Base-by-base conservation (phyloP, 35 echinoderm and acorn worm species). In the Ophioderma brevispina region DNA sequence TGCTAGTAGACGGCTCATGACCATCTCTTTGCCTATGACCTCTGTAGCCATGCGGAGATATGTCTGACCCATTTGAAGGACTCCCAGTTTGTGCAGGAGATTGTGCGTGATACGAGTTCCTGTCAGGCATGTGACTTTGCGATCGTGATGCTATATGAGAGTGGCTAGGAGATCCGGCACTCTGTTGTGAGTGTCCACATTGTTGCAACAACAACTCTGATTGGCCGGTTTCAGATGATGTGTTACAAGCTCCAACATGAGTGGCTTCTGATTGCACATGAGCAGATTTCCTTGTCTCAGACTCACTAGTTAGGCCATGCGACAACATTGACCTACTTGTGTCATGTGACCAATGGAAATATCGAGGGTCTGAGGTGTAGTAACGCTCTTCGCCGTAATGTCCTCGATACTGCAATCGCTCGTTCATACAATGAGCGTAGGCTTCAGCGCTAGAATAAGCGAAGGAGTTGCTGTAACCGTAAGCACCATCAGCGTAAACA, bases 361-460 rank as follows among this genome's bases (percentile, higher is more conserved):
- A 91, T 15, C 90, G 59, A 6, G 59, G 59, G n/a, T 70, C 59
- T 18, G 91, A 82, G 15, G 83, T 59, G 87, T 96, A 96, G 31
- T 93, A 92, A 55, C 92, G 84, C 5, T 98, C 96, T 87, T 92
- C 94, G 31, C 92, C 86, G 41, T 98, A 98, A 94, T 98, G 92
- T 82, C 96, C 94, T 50, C 92, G 89, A 41, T 98, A 94, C n/a
- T 86, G 89, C 35, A 89, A 84, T 25, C 96, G 81, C 35, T 98
- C 96, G 33, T 98, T 98, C 87, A 94, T 76, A 77, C 94, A 98
- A 37, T 98, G 96, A 38, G 94, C 84, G 37, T 93, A 96, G 0
- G 94, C 94, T 76, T 92, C 94, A 28, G 90, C 91, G 43, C 84
- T 89, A 23, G 93, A 87, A 76, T 96, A 96, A 33, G 94, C 91